phyloP scores from a whole-genome alignment of 2,113 vertebrate genomes.

The Aegypius monachus region DNA sequence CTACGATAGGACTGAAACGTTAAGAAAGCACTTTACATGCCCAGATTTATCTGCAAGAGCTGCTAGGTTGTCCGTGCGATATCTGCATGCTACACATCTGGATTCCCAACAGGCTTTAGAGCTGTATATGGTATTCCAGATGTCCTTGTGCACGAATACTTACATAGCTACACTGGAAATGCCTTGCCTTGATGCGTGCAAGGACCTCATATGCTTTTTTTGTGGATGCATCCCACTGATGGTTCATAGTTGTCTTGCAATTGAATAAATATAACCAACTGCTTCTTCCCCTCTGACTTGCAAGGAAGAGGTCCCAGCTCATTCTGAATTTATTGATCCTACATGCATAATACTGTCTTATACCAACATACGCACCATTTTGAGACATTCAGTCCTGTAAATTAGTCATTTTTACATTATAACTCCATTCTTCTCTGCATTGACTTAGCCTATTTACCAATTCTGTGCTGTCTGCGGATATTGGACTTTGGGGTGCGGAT shows the following conservation, averaged over 20 bases:
- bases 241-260: neutral
- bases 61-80: neutral
- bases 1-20: constrained; percentile 1
- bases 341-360: neutral
- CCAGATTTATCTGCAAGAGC: constrained; percentile 3
- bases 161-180: neutral
- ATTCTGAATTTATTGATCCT: neutral
- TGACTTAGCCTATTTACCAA: neutral
- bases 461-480: neutral
- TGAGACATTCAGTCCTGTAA: neutral
- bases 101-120: neutral
- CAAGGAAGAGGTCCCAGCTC: neutral
- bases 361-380: neutral
- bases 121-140: neutral
- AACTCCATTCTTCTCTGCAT: neutral
- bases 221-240: neutral
- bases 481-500: neutral
- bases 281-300: neutral
- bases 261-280: neutral
- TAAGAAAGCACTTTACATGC: neutral
- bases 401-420: neutral
- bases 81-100: neutral
- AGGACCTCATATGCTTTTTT: neutral
- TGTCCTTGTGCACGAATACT: neutral
- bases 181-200: neutral